Evolutionary conservation across 2,888 invertebrate species (phyloP).

Genomic region (Lottia gigantea): DNA sequence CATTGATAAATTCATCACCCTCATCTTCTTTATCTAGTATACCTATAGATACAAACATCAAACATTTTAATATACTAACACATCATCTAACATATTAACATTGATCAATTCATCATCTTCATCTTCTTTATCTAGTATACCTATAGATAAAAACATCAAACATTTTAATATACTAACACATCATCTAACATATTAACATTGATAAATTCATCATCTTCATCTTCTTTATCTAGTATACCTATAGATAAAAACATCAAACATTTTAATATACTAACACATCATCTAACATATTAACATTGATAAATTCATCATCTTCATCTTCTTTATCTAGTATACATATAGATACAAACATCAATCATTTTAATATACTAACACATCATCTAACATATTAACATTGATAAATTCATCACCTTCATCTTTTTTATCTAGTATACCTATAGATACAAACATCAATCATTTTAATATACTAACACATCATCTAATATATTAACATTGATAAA

Average conservation of each 20-base stretch:
- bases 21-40: constrained; percentile 81
- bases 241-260: constrained; percentile 17
- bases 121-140: constrained; percentile 79
- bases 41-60: constrained; percentile 51
- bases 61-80: background rate
- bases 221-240: constrained; percentile 80
- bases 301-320: constrained; percentile 81
- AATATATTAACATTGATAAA: too few species aligned
- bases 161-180: constrained; percentile 27
- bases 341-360: constrained; percentile 15
- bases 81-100: constrained; percentile 69
- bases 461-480: background rate
- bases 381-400: constrained; percentile 75
- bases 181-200: constrained; percentile 72
- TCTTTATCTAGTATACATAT: constrained; percentile 80
- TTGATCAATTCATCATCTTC: constrained; percentile 87
- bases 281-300: constrained; percentile 74
- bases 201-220: constrained; percentile 83
- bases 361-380: constrained; percentile 50
- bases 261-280: constrained; percentile 45
- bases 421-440: constrained; percentile 80
- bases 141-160: constrained; percentile 46
- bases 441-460: background rate
- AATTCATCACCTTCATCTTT: constrained; percentile 80
- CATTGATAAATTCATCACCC: constrained; percentile 85